phyloP scores from a whole-genome alignment of 1,140 invertebrate species.

The Pogonus chalceus region DNA sequence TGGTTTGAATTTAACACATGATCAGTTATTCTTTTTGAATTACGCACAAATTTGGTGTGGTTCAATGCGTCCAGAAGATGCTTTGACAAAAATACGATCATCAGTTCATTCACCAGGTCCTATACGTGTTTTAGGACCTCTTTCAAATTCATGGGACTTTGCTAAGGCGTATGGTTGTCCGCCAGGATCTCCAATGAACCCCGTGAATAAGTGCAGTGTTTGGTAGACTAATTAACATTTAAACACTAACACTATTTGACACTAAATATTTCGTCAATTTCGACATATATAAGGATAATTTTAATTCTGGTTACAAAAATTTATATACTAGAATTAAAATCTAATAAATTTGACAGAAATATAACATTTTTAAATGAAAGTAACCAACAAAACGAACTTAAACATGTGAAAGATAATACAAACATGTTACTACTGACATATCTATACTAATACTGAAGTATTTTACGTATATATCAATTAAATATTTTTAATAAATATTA shows the following conservation, averaged over 20 bases:
- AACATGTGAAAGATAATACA: no score
- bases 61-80: conserved; percentile 91
- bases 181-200: conserved; percentile 79
- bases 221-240: conserved; percentile 51
- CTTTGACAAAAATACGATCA: conserved; percentile 84
- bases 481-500: no score
- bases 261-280: not conserved
- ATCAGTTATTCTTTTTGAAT: conserved; percentile 82
- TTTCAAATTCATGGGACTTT: conserved; percentile 89
- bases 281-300: no score
- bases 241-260: not conserved
- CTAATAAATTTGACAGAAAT: no score
- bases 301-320: no score
- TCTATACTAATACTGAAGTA: no score
- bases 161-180: conserved; percentile 72
- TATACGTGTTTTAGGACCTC: conserved; percentile 80
- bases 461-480: no score
- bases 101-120: conserved; percentile 92
- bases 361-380: no score
- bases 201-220: conserved; percentile 80
- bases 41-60: conserved; percentile 96
- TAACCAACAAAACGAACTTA: no score
- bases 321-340: no score
- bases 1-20: conserved; percentile 71
- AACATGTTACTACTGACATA: no score